phyloP scores from a whole-genome alignment of 2,888 invertebrate species.

The Ryuthela nishihirai region DNA sequence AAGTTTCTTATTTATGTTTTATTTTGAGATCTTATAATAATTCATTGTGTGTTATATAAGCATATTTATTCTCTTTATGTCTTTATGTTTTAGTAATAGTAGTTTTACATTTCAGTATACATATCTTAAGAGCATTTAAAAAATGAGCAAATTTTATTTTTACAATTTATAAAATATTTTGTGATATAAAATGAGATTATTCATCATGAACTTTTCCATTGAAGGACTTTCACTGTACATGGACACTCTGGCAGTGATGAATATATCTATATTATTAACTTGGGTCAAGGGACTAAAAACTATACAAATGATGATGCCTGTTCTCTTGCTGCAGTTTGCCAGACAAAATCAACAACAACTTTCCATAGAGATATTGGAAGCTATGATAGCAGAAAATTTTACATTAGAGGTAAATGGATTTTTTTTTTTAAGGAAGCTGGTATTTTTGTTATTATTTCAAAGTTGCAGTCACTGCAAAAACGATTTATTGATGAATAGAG shows the following conservation, averaged over 20 bases:
- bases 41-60: no score
- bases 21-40: no score
- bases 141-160: neutral
- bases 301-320: conserved; percentile 13
- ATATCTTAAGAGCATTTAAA: no score
- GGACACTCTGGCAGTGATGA: conserved; percentile 18
- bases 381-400: conserved; percentile 21
- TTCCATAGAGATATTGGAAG: conserved; percentile 40
- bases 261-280: conserved; percentile 35
- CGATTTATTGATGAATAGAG: no score
- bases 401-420: conserved; percentile 15
- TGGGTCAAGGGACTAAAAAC: conserved; percentile 11
- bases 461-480: no score
- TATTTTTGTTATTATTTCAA: no score
- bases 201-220: neutral
- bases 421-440: no score
- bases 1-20: no score
- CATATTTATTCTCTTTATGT: no score
- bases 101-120: no score
- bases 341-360: conserved; percentile 20
- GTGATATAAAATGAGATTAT: neutral
- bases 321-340: conserved; percentile 39
- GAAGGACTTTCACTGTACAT: conserved; percentile 17
- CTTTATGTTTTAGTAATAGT: no score
- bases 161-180: neutral